Conservation (phyloP, 2,113 vertebrate species). For the Ctenomys sociabilis region DNA sequence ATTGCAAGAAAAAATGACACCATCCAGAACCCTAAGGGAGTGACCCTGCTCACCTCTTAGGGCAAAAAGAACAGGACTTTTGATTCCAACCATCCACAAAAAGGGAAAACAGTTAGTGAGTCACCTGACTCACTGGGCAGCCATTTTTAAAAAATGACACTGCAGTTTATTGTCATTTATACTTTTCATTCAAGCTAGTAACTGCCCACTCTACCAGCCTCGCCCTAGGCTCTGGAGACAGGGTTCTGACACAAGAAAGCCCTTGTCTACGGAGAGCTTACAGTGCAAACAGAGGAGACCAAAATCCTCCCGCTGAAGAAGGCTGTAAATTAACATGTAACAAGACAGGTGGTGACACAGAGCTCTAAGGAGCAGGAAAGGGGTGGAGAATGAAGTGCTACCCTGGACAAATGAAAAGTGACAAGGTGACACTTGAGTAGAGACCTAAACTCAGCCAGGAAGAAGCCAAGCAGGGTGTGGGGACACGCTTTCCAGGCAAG, state of each 20-base stretch:
- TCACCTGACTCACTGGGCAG: not conserved
- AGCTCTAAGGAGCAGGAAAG: not conserved
- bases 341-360: not conserved
- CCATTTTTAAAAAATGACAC: constrained; percentile 39
- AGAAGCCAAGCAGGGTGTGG: not conserved
- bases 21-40: not conserved
- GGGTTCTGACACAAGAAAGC: not conserved
- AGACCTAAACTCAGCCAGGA: not conserved
- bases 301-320: fast-evolving
- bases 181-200: not conserved
- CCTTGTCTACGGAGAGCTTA: not conserved
- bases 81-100: not conserved
- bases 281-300: not conserved
- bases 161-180: not conserved
- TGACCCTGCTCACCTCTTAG: too few species aligned
- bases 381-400: not conserved
- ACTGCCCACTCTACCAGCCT: not conserved
- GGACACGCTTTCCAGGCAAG: not conserved
- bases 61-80: not conserved
- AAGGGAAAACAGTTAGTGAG: not conserved
- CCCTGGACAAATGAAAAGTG: not conserved
- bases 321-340: fast-evolving
- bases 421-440: not conserved
- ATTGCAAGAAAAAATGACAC: not conserved
- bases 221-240: not conserved